Conservation (phyloP, 2,888 invertebrate genomes). For the Nephrocerus scutellatus region DNA sequence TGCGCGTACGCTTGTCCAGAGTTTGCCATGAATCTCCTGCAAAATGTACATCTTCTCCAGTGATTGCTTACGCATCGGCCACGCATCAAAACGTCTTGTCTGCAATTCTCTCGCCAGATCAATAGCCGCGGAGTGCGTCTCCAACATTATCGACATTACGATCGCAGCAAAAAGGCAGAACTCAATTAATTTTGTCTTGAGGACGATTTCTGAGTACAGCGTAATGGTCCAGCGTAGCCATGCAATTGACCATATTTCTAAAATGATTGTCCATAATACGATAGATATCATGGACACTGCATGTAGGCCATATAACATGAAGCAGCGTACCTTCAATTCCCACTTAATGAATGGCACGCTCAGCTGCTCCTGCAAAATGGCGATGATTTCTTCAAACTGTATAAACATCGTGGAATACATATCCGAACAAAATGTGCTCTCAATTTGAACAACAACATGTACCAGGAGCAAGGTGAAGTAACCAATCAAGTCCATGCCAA, state of each 20-base stretch:
- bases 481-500: slow-evolving; percentile 23
- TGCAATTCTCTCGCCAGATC: slow-evolving; percentile 21
- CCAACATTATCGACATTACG: slow-evolving; percentile 23
- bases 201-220: slow-evolving; percentile 29
- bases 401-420: slow-evolving; percentile 14
- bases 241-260: slow-evolving; percentile 12
- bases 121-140: slow-evolving; percentile 16
- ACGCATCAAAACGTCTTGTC: slow-evolving; percentile 13
- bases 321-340: no score
- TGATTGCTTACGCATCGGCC: slow-evolving; percentile 8
- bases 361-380: slow-evolving; percentile 16
- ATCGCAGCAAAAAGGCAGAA: slow-evolving; percentile 24
- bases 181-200: slow-evolving; percentile 28
- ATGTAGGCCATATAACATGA: slow-evolving; percentile 13
- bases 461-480: slow-evolving; percentile 17
- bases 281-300: slow-evolving; percentile 8
- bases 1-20: slow-evolving; percentile 25
- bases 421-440: slow-evolving; percentile 19
- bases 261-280: slow-evolving; percentile 7
- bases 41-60: slow-evolving; percentile 20
- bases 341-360: slow-evolving; percentile 15
- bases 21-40: slow-evolving; percentile 28
- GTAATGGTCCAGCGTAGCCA: slow-evolving; percentile 13
- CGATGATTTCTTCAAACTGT: slow-evolving; percentile 19
- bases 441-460: slow-evolving; percentile 20